Evolutionary conservation across 2,797 vertebrate genomes (phyloP).

Genomic region (Danio aesculapii): DNA sequence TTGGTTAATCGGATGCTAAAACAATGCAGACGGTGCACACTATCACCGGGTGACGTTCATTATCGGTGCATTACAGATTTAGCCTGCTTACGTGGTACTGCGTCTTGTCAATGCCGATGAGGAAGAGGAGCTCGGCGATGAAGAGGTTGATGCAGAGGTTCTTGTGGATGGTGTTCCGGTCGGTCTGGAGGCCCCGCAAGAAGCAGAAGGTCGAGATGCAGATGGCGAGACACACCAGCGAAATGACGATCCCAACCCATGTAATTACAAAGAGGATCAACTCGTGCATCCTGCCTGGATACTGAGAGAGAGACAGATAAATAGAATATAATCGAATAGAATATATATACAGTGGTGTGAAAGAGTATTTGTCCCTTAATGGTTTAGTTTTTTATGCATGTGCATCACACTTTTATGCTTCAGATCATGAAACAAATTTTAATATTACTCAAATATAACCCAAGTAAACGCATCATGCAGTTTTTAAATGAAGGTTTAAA

Average conservation of each 20-base stretch:
- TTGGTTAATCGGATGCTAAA: slow-evolving; percentile 29
- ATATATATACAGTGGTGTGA: too few relatives aligned
- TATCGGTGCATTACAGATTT: neutral
- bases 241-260: slow-evolving; percentile 95
- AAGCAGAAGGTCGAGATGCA: slow-evolving; percentile 97
- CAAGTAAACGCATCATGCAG: too few relatives aligned
- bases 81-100: slow-evolving; percentile 85
- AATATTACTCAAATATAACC: too few relatives aligned
- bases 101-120: slow-evolving; percentile 94
- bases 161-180: slow-evolving; percentile 97
- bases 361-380: too few relatives aligned
- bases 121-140: slow-evolving; percentile 93
- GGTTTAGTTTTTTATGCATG: too few relatives aligned
- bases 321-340: neutral
- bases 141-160: slow-evolving; percentile 98
- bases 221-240: slow-evolving; percentile 92
- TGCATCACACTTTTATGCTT: too few relatives aligned
- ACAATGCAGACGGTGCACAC: slow-evolving; percentile 25
- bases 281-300: slow-evolving; percentile 88
- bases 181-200: slow-evolving; percentile 92
- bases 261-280: slow-evolving; percentile 94
- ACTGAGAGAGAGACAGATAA: slow-evolving; percentile 71
- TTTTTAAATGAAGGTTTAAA: too few relatives aligned
- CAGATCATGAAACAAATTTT: too few relatives aligned
- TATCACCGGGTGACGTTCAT: slow-evolving; percentile 1